Base-by-base conservation (phyloP, 64 coral and sea anemone genomes). In the Platygyra sinensis region DNA sequence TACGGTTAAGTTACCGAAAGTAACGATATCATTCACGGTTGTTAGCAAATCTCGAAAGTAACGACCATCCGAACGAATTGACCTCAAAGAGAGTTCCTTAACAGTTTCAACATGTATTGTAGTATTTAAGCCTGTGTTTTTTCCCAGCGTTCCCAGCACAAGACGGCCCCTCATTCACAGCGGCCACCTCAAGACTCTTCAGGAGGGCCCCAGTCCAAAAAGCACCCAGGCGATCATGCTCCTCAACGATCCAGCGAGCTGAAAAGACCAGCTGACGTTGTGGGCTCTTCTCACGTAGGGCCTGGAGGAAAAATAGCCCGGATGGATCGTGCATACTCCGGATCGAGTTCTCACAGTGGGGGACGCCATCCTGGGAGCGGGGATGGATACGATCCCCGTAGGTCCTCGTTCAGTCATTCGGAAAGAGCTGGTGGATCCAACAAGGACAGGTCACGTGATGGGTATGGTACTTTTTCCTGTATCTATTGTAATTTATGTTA, bases 401-500 rank as follows among this genome's bases (percentile, higher is more conserved):
- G 72, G 19, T 46, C 72, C 9, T 92, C 82, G 75, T 62, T 57
- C 72, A 17, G 89, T 51, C 81, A 85, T n/a, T 85, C 67, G 10
- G 72, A 91, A 17, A 89, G 90, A 42, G 33, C 60, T 49, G 81
- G 94, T 63, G 91, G 77, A 16, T 82, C 89, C 38, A 71, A 87
- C 22, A 96, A 96, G 78, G 94, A 96, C 19, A 93, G 94, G 80
- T 67, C 46, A 32, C 75, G 94, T 33, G 94, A 95, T 11, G 89
- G 94, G 94, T 95, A 78, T 60, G 91, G 74, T 0, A 39, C 72
- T 67, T 76, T 5, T 12, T 10, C 20, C 30, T 36, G 33, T 36
- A 3, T 36, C 33, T 36, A 36, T 67, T 79, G 72, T 15, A 73
- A 8, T 13, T 54, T 54, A 5, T 54, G 8, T 54, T 7, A 2